Conservation (phyloP, 2,888 invertebrate species). For the Caenorhabditis plicata region DNA sequence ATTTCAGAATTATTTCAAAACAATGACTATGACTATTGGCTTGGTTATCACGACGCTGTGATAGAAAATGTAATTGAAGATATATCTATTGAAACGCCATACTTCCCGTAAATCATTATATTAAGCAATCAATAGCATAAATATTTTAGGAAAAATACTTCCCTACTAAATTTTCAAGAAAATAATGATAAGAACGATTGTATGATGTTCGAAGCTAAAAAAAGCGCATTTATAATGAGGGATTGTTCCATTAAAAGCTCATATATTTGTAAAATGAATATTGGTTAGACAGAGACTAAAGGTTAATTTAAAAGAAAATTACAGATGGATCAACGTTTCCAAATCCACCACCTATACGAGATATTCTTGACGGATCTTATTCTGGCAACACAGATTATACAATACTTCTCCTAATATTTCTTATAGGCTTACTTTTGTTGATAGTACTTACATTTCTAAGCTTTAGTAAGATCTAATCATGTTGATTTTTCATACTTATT, state of each 20-base stretch:
- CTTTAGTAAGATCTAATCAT: slow-evolving; percentile 14
- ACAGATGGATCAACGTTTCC: slow-evolving; percentile 6
- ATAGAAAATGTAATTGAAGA: no score
- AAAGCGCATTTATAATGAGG: slow-evolving; percentile 13
- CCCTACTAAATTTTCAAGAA: no score
- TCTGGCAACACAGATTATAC: slow-evolving; percentile 2
- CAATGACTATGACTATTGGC: no score
- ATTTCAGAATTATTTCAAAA: no score
- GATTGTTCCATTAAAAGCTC: slow-evolving; percentile 5
- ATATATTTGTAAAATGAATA: slow-evolving; percentile 27
- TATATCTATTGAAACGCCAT: no score
- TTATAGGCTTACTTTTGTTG: slow-evolving; percentile 16
- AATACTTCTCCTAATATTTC: slow-evolving; percentile 15
- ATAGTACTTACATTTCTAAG: slow-evolving; percentile 12
- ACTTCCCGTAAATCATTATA: no score
- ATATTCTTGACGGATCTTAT: slow-evolving; percentile 9
- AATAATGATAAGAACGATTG: slow-evolving; percentile 33
- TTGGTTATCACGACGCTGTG: no score
- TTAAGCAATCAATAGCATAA: no score
- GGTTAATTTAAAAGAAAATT: no score
- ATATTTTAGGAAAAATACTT: no score
- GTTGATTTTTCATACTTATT: slow-evolving; percentile 1
- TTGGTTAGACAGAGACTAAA: background rate
- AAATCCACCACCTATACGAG: background rate
- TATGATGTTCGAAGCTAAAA: slow-evolving; percentile 11